Evolutionary conservation across 2,113 vertebrate genomes (phyloP).

Genomic region (Centrocercus urophasianus): DNA sequence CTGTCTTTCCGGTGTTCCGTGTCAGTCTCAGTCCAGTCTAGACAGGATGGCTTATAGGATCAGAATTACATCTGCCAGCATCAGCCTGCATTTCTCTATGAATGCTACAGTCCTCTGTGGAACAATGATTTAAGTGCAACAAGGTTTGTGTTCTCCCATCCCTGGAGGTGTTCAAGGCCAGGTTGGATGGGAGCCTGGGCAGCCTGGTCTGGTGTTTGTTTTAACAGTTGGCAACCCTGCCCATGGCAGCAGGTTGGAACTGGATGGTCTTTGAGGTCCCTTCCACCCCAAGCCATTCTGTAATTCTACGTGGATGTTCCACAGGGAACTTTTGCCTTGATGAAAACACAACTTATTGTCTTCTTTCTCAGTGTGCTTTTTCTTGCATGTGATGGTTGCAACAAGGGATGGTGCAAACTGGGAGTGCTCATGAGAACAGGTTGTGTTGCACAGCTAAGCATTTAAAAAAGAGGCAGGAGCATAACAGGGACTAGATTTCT

Average conservation of each 20-base stretch:
- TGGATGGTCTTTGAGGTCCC: too few relatives aligned
- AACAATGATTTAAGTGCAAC: background rate
- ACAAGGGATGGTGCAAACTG: background rate
- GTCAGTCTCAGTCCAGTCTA: slow-evolving; percentile 2
- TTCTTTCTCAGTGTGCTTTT: background rate
- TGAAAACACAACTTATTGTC: background rate
- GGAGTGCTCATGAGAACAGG: background rate
- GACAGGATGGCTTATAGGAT: background rate
- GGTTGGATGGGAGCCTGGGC: too few relatives aligned
- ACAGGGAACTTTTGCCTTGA: background rate
- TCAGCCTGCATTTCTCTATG: background rate
- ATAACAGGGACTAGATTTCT: background rate
- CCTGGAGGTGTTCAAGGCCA: too few relatives aligned
- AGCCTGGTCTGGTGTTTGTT: too few relatives aligned
- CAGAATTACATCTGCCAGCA: background rate
- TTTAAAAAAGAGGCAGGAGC: background rate
- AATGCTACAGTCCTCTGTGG: rapidly evolving
- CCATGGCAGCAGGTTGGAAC: too few relatives aligned
- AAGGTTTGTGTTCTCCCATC: background rate
- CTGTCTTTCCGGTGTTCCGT: slow-evolving; percentile 49
- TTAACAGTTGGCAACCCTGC: too few relatives aligned
- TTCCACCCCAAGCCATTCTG: too few relatives aligned
- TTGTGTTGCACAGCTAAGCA: background rate
- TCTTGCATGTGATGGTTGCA: background rate
- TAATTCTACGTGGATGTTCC: background rate